Conservation (phyloP, 2,113 vertebrate genomes). For the Calidris pygmaea region DNA sequence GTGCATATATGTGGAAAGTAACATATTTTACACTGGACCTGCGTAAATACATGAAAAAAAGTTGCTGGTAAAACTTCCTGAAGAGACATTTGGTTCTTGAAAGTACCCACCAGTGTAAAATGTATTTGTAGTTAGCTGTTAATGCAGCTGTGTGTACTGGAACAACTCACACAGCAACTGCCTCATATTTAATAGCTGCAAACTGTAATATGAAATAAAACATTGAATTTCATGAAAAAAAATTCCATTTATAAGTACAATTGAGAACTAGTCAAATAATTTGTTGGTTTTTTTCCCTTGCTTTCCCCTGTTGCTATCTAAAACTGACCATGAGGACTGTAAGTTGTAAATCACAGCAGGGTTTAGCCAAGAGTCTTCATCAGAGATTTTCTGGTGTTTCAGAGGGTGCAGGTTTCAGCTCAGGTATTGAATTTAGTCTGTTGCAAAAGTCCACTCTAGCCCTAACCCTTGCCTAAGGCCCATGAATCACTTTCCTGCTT, state of each 20-base stretch:
- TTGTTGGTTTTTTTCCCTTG: background rate
- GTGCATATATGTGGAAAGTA: background rate
- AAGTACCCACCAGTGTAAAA: constrained; percentile 35
- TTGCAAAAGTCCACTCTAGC: background rate
- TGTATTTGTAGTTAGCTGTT: constrained; percentile 57
- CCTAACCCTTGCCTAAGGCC: background rate
- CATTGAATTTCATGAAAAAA: constrained; percentile 26
- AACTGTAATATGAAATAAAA: constrained; percentile 62
- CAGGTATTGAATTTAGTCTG: background rate
- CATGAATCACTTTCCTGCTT: background rate
- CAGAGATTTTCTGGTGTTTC: background rate
- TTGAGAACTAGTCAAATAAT: constrained; percentile 1
- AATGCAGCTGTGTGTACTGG: constrained; percentile 64
- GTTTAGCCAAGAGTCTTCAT: background rate
- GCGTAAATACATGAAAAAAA: constrained; percentile 12
- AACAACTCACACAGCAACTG: constrained; percentile 59
- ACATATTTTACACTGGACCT: background rate
- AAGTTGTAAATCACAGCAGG: background rate
- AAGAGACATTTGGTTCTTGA: constrained; percentile 53
- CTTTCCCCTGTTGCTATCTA: background rate
- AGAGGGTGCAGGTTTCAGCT: background rate
- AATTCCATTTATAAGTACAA: background rate
- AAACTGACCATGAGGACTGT: background rate
- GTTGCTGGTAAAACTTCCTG: constrained; percentile 31
- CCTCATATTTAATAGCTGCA: constrained; percentile 54